Evolutionary conservation across 2,797 vertebrate genomes (phyloP).

Genomic region (Xerus rutilus): DNA sequence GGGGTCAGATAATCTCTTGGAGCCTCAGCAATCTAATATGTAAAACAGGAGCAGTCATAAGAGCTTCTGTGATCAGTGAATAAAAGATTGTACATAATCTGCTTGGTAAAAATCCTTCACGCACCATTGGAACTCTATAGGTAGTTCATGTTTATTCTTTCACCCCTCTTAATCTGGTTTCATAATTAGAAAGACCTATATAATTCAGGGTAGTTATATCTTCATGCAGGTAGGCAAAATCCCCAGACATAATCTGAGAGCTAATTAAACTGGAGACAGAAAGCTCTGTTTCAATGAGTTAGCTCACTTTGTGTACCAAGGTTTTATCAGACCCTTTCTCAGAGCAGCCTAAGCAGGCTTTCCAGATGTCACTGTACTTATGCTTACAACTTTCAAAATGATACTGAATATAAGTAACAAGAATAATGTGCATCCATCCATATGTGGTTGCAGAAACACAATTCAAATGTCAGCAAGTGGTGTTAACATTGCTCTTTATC

Average conservation of each 20-base stretch:
- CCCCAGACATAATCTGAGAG: neutral
- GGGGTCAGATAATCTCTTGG: neutral
- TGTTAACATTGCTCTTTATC: conserved; percentile 44
- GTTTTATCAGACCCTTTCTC: conserved; percentile 52
- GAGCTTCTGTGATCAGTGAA: neutral
- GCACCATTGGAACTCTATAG: neutral
- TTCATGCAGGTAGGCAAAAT: neutral
- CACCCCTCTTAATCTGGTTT: neutral
- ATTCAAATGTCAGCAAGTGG: conserved; percentile 55
- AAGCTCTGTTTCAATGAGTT: neutral
- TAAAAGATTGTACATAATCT: neutral
- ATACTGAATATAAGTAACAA: neutral
- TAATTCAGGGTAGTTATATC: neutral
- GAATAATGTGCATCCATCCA: neutral
- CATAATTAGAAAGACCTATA: neutral
- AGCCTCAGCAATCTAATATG: neutral
- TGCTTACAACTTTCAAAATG: conserved; percentile 54
- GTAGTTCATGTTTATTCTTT: neutral
- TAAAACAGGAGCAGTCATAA: neutral
- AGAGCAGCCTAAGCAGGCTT: conserved; percentile 42
- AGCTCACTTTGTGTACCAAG: neutral
- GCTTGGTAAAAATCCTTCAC: neutral
- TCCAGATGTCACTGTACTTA: conserved; percentile 49
- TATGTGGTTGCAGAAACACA: conserved; percentile 58
- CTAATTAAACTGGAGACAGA: neutral